A percentile compares a stretch with the other conserved stretches of the same genome.
Conservation (phyloP, 2,797 vertebrate genomes). For the Diplodus puntazzo region DNA sequence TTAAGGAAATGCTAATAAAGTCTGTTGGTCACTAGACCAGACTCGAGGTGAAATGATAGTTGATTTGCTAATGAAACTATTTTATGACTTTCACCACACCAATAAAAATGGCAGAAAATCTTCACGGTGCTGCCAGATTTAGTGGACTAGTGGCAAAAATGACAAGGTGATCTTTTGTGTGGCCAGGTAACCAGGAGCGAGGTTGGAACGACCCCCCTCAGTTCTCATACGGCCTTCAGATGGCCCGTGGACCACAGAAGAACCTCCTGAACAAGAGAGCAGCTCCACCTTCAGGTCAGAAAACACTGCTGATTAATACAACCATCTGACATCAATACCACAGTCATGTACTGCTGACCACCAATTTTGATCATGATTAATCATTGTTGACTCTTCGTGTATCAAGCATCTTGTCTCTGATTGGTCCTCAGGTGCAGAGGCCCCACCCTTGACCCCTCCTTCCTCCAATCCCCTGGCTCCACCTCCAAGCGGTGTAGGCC, state of each 20-base stretch:
- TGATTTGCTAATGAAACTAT: no score
- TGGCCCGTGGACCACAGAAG: conserved; percentile 75
- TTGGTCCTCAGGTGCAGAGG: conserved; percentile 44
- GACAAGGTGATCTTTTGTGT: neutral
- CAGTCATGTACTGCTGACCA: neutral
- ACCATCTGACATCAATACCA: no score
- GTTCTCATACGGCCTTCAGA: conserved; percentile 93
- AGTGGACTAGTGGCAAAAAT: no score
- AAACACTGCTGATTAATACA: neutral
- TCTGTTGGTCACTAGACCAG: no score
- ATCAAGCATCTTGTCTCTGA: conserved; percentile 6
- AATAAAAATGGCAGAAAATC: neutral
- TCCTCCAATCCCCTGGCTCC: conserved; percentile 33
- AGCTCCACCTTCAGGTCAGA: conserved; percentile 62
- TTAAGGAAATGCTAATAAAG: no score
- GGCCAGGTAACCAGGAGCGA: conserved; percentile 90
- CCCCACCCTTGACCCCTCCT: conserved; percentile 10
- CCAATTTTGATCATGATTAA: no score
- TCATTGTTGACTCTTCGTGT: neutral
- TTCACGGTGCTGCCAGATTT: neutral
- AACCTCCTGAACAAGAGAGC: conserved; percentile 85
- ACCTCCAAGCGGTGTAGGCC: conserved; percentile 31
- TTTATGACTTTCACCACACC: neutral
- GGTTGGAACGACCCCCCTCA: conserved; percentile 98
- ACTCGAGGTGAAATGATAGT: no score